These are phyloP conservation scores for Zaprionus inermis DNA, from an alignment of 1,140 invertebrate genomes.

Conservation along the genomic window DNA sequence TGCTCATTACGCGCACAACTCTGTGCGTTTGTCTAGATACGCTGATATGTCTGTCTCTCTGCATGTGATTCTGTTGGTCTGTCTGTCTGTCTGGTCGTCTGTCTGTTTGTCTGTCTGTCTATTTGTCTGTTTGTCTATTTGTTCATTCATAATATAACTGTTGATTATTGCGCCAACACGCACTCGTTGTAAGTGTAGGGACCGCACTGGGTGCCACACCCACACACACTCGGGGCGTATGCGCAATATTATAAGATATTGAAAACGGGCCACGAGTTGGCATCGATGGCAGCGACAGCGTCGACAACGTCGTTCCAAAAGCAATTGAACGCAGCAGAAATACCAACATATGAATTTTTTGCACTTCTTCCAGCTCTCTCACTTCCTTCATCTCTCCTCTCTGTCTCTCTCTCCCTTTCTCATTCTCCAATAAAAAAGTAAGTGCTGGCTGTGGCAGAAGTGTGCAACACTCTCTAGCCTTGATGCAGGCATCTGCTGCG, in stretches of 20 bases:
- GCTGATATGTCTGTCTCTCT: background rate
- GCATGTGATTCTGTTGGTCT: too few species aligned
- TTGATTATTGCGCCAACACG: constrained; percentile 81
- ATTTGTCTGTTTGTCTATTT: constrained; percentile 46
- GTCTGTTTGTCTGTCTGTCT: constrained; percentile 17
- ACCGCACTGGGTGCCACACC: constrained; percentile 23
- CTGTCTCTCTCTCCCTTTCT: constrained; percentile 13
- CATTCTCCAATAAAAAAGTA: constrained; percentile 45
- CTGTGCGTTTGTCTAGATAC: constrained; percentile 1
- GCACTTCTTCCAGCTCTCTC: constrained; percentile 7
- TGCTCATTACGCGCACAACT: constrained; percentile 62
- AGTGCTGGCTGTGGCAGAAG: constrained; percentile 19
- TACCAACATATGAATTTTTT: constrained; percentile 74
- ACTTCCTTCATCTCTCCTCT: background rate
- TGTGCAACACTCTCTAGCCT: constrained; percentile 54
- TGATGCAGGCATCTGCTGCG: constrained; percentile 35
- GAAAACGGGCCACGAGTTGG: constrained; percentile 75
- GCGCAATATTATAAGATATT: constrained; percentile 81
- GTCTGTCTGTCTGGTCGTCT: too few species aligned
- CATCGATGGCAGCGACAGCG: constrained; percentile 21
- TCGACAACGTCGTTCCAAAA: constrained; percentile 44
- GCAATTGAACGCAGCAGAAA: constrained; percentile 75
- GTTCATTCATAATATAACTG: constrained; percentile 80
- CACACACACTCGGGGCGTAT: constrained; percentile 64
- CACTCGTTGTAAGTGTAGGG: constrained; percentile 72